Evolutionary conservation across 2,113 vertebrate genomes (phyloP), one percentile per base, ranked within the genome.

Genomic region (Entomyzon cyanotis): DNA sequence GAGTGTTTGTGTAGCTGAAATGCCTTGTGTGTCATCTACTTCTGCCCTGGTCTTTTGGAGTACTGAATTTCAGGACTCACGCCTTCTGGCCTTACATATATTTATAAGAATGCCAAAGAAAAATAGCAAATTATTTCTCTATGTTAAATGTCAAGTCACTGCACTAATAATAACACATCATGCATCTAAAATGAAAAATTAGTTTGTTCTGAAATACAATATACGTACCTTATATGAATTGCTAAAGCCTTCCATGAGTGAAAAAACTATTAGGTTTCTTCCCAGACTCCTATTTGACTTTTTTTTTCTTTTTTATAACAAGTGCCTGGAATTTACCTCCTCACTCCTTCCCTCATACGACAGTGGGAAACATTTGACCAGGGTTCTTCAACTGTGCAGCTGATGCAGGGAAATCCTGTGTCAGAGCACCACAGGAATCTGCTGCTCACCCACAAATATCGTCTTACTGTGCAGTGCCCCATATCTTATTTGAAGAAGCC

Each of bases 1-100:
- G 56, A 95, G 81, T 79, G 91, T 93, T 91, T 95, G 91, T 94
- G 89, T 56, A 90, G 95, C 78, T 97, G 93, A 94, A 96, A 95
- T 2, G 62, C 83, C 83, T 89, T 89, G 60, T 81, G 41, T 94
- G 76, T 89, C 88, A 90, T 84, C 69, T 89, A 77, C 82, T 94
- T 95, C 79, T 95, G 92, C 83, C 37, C 47, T 28, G 18, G 27
- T 81, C 69, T 90, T 4, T 2, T n/a, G n/a, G 35, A 96, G 17
- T 42, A 11, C 73, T 73, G 69, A 35, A 39, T 62, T 88, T 94
- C 0, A 0, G 33, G 63, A 81, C 39, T 83, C 3, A 7, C 2
- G 35, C 52, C 47, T 90, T 93, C 76, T 95, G 88, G 47, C 37
- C 49, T 90, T 78, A 64, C 9, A 7, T 64, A 27, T 63, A 11